Percentiles rank a stretch among this genome's conserved stretches.
Conservation (phyloP, 2,888 invertebrate genomes). For the Rapana venosa region DNA sequence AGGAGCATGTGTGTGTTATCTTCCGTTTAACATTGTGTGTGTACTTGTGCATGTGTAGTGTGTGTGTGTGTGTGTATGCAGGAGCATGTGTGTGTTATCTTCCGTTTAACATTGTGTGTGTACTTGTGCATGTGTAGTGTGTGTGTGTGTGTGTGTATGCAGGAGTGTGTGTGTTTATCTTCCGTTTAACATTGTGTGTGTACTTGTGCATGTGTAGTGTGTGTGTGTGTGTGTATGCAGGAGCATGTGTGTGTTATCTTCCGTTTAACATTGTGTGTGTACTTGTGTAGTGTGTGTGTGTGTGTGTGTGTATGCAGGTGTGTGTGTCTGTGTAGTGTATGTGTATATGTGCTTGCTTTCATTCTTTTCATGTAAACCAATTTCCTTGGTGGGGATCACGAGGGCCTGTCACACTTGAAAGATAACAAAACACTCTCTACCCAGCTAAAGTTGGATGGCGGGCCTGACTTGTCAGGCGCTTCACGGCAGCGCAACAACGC, state of each 20-base stretch:
- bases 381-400: too few species aligned
- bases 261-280: neutral
- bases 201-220: neutral
- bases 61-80: neutral
- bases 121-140: too few species aligned
- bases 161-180: neutral
- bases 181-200: neutral
- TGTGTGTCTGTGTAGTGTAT: neutral
- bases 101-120: neutral
- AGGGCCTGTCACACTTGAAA: too few species aligned
- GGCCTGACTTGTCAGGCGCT: too few species aligned
- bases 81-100: neutral
- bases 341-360: slow-evolving; percentile 1
- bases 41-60: neutral
- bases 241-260: neutral
- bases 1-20: neutral
- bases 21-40: too few species aligned
- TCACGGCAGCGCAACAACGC: too few species aligned
- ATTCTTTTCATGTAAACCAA: too few species aligned
- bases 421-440: too few species aligned
- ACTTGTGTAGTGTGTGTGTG: too few species aligned
- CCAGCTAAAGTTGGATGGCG: too few species aligned
- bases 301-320: too few species aligned
- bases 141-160: too few species aligned
- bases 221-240: neutral